Base-by-base conservation (phyloP, 2,888 invertebrate genomes). In the Sarcophaga caerulescens region DNA sequence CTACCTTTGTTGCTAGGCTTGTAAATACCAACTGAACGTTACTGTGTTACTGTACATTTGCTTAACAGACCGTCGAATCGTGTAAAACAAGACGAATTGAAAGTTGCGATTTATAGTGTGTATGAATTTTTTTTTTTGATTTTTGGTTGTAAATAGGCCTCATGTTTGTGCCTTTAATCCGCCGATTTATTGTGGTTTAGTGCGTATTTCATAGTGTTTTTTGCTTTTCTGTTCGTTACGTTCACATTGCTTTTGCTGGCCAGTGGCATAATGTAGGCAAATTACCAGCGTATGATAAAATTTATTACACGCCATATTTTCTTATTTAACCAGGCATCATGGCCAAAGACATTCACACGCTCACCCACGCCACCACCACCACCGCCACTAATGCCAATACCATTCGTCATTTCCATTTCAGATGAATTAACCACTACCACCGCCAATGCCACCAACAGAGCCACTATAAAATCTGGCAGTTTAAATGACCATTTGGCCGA, bases 241-340 rank as follows among this genome's bases (percentile, higher is more conserved):
- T 35, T 8, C 35, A 35, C 17, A 52, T 14, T 12, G 4, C 52
- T 14, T 2, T 35, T 10, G 35, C 35, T 35, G 35, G 35, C 52
- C 52, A 52, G 17, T 2, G 8, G 12, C 75, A 73, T 80, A 87
- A 87, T 87, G 83, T 80, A 77, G 78, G 80, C 87, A 87, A 87
- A 87, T 88, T 87, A 87, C 45, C 69, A 76, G 65, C 70, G 21
- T 62, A 60, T 25, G 44, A 74, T 74, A 63, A 65, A 85, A 85
- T 83, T 87, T 87, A 87, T 85, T 76, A 70, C 69, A 45, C 60
- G 63, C 57, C 73, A 80, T 80, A 80, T 73, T 66, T 80, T 85
- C 79, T 76, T 73, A 76, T 83, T 82, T 70, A 81, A 84, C 47
- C 76, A 77, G 66, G 66, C 69, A 70, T 63, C 75, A 69, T 57